phyloP scores from a whole-genome alignment of 1,140 invertebrate genomes.

The Lanistes nyassanus region DNA sequence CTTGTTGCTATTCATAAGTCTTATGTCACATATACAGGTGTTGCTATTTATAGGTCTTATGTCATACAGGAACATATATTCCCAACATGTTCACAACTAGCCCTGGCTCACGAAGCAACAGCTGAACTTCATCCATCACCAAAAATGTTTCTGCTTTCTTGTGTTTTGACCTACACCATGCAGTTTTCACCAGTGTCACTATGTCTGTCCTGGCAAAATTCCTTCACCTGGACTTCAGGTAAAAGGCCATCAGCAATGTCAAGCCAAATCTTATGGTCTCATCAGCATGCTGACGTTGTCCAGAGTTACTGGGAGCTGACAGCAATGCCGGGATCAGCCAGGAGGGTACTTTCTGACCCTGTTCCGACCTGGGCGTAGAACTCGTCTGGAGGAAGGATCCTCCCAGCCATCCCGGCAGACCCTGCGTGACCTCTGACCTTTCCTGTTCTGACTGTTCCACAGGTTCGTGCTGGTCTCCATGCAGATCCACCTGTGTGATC shows the following conservation, averaged over 20 bases:
- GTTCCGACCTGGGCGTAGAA: not conserved
- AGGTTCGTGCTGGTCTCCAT: not conserved
- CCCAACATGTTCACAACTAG: too few relatives aligned
- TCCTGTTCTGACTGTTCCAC: not conserved
- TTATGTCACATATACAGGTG: too few relatives aligned
- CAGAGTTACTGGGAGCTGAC: not conserved
- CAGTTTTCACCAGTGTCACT: not conserved
- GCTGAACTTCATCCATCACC: too few relatives aligned
- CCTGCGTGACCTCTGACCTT: not conserved
- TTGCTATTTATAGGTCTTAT: too few relatives aligned
- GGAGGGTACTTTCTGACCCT: not conserved
- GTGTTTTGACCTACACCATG: not conserved
- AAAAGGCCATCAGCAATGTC: not conserved
- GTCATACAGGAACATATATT: too few relatives aligned
- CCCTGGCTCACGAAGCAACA: too few relatives aligned
- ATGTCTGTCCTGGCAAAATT: not conserved
- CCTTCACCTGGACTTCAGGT: not conserved
- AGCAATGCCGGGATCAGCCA: conserved; percentile 10
- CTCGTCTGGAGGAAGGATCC: not conserved
- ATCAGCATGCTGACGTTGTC: not conserved
- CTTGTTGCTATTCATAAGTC: too few relatives aligned
- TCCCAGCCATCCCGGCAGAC: not conserved
- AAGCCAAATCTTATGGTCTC: not conserved
- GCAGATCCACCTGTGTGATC: not conserved
- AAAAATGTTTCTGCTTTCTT: too few relatives aligned